Evolutionary conservation across 2,888 invertebrate genomes (phyloP), one percentile per base, ranked within the genome.

Genomic region (Yponomeuta sedellus): DNA sequence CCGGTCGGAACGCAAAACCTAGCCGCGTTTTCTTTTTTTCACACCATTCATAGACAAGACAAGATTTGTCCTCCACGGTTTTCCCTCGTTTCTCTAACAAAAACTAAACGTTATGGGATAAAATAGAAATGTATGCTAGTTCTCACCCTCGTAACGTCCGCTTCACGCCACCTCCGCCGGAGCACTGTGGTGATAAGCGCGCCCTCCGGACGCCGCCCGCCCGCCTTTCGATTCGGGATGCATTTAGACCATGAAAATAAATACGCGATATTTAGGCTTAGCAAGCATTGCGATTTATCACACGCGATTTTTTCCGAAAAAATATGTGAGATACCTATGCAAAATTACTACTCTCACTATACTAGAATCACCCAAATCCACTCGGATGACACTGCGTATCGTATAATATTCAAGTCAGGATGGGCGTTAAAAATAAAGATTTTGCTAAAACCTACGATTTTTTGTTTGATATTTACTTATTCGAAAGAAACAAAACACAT

Each of bases 171-270:
- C 12, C 44, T 12, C 44, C 44, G 44, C 12, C 44, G 16, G 44
- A 52, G 44, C 44, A 52, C 44, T 52, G 34, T 34, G 44, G 44
- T 52, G 44, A 52, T 52, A 52, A 52, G 44, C 44, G 16, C 44
- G 44, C 44, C 44, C 44, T 52, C 12, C 44, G 44, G 59, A 59
- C 59, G 59, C 59, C 59, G 59, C 59, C 59, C 59, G 59, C 59
- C 59, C 59, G 20, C 59, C 59, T 59, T 59, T 59, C 59, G 59
- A 20, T 59, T 59, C 25, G 59, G 25, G 59, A 10, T 20, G 57
- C 57, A 20, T 57, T 57, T 57, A 19, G 19, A 57, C 19, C n/a
- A 57, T 19, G 2, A 1, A 20, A 57, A 57, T n/a, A n/a, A n/a
- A n/a, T n/a, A n/a, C n/a, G n/a, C n/a, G n/a, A n/a, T n/a, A n/a